Evolutionary conservation across 2,888 invertebrate species (phyloP).

Genomic region (Drosophila neoperkinsi): DNA sequence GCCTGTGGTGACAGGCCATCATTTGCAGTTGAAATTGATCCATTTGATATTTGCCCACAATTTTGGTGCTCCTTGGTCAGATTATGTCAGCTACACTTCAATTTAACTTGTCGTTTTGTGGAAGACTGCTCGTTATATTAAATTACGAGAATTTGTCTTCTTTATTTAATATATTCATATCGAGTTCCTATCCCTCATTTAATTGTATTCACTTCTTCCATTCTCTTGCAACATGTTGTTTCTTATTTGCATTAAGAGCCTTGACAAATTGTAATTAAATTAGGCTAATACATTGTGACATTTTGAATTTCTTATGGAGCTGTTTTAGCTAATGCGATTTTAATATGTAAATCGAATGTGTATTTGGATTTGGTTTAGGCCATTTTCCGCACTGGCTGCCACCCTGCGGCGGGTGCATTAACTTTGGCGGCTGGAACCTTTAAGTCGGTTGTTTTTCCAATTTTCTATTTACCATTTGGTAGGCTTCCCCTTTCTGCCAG

Average conservation of each 20-base stretch:
- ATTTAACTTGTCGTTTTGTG: neutral
- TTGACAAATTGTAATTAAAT: conserved; percentile 19
- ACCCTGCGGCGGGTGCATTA: conserved; percentile 11
- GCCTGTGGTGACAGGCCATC: conserved; percentile 1
- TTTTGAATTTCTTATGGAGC: neutral
- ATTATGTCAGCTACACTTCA: conserved; percentile 1
- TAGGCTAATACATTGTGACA: conserved; percentile 5
- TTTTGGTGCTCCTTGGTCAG: conserved; percentile 4
- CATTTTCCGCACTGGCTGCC: conserved; percentile 14
- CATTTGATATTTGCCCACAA: neutral
- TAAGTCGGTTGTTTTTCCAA: conserved; percentile 21
- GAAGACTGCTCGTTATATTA: neutral
- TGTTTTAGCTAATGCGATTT: conserved; percentile 15
- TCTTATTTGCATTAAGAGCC: neutral
- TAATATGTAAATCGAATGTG: conserved; percentile 13
- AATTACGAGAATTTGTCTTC: neutral
- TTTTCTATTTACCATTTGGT: conserved; percentile 13
- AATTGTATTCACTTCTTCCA: neutral
- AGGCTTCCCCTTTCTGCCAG: conserved; percentile 1
- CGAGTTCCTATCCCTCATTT: neutral
- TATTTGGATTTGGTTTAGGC: conserved; percentile 5
- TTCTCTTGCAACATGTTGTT: neutral
- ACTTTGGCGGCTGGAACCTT: conserved; percentile 5
- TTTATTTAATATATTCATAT: neutral
- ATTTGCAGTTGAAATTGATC: conserved; percentile 6